phyloP scores from a whole-genome alignment of 2,113 vertebrate genomes.

The Aldabrachelys gigantea region DNA sequence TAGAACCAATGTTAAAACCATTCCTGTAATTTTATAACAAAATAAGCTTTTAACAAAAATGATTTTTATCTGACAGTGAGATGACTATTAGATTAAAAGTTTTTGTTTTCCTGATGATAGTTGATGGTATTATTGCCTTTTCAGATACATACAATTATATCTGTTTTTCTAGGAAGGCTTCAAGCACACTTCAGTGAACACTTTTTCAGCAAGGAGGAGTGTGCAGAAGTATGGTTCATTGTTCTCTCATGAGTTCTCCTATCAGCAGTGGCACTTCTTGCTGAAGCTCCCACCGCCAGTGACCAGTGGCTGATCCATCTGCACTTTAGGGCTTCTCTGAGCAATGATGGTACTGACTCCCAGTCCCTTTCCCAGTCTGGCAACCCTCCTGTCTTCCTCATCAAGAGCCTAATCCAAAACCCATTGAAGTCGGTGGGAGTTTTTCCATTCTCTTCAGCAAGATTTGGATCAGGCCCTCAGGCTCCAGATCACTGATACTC shows the following conservation, averaged over 20 bases:
- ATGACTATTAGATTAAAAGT: slow-evolving; percentile 58
- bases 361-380: rapidly evolving
- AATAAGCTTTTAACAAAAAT: background rate
- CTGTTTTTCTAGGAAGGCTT: slow-evolving; percentile 35
- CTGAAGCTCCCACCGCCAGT: background rate
- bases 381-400: background rate
- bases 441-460: rapidly evolving
- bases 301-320: background rate
- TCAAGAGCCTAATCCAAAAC: background rate
- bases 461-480: rapidly evolving
- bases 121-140: slow-evolving; percentile 44
- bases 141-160: slow-evolving; percentile 57
- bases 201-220: slow-evolving; percentile 21
- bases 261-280: background rate
- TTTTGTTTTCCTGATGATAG: slow-evolving; percentile 45
- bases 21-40: slow-evolving; percentile 32
- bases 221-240: background rate
- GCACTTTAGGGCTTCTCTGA: background rate
- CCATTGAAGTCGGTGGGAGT: background rate
- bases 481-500: background rate
- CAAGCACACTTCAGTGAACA: background rate
- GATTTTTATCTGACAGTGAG: slow-evolving; percentile 41
- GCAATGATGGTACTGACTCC: background rate
- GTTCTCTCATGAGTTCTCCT: background rate
- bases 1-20: slow-evolving; percentile 62